Evolutionary conservation across 2,888 invertebrate species (phyloP), one percentile per base, ranked within the genome.

Genomic region (Atrina japonica): DNA sequence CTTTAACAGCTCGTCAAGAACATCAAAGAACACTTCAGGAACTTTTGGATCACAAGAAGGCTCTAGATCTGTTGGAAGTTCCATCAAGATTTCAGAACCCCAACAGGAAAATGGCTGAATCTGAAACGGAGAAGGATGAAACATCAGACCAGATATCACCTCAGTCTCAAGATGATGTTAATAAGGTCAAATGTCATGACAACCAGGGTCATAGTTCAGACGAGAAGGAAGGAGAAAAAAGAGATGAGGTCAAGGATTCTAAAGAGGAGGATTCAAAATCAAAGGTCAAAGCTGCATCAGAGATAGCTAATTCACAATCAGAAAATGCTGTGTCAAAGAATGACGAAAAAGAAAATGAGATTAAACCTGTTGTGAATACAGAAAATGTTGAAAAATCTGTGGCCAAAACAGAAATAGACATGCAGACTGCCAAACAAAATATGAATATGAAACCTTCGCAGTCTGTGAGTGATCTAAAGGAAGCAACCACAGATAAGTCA

Each of bases 31-130:
- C 23, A 1, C 30, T 61, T 6, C 61, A 61, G 21, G 61, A 58
- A 18, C 43, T 64, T 7, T 18, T 27, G 30, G 43, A 64, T 21
- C 52, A 63, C 16, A 64, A 58, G 16, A 64, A 66, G 21, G 45
- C 56, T 0, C 49, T 61, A n/a, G 71, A 56, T n/a, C 52, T 72
- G 29, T 40, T 72, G 11, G 67, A 67, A 30, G 71, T 72, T 16
- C 71, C 71, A 7, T 72, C 71, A 14, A 56, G 45, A 23, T 69
- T 69, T 30, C 68, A 69, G 18, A 69, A 63, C 27, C 69, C 58
- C 25, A 63, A 63, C 7, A 49, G 58, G n/a, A 45, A 25, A 47
- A 55, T 47, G 1, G 16, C 35, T 27, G 64, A 64, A 9, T 41
- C 18, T 43, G 18, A 21, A 3, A 25, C 21, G 2, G 58, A 60